Evolutionary conservation across 2,888 invertebrate genomes (phyloP), one percentile per base, ranked within the genome.

Genomic region (Ectobius pallidus): DNA sequence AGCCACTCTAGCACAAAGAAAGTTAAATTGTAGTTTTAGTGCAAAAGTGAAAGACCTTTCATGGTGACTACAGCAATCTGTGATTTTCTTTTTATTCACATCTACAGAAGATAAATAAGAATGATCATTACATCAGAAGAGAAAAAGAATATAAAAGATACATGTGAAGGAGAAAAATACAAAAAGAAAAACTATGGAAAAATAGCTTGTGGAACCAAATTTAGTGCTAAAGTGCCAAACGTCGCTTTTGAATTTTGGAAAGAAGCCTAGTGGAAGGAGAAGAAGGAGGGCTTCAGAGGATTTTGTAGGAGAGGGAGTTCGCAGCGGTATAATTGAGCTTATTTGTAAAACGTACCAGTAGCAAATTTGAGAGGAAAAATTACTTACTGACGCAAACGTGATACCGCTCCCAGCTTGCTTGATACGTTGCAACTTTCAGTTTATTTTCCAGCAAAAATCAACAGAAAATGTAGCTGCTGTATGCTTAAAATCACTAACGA

Each of bases 341-440:
- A 65, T 65, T 65, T 65, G 65, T 65, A 65, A 65, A 65, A 65
- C 65, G 65, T 65, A 65, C 44, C 44, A 25, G 65, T 65, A 65
- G 46, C 65, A 30, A 65, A 46, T 65, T 65, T 65, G 7, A 27
- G 65, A 46, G 46, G n/a, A 65, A 65, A 65, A 65, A 65, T 65
- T 44, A 65, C 65, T 44, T 65, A 44, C 44, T 25, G 65, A 65
- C 65, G 65, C 65, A 65, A 65, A 65, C 65, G n/a, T 65, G 61
- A 61, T 61, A 55, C 55, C 25, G 22, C 55, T 55, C 55, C 20
- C 3, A 30, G 61, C 61, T n/a, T 61, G 46, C 61, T 3, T 18
- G 16, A 42, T 46, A 65, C 65, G 65, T 46, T 27, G n/a, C 34
- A 65, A 65, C 65, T 65, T 65, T 65, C 65, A 11, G 65, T 65